Percentiles rank a stretch among this genome's conserved stretches.
Conservation (phyloP, 2,797 vertebrate species). For the Salarias fasciatus region DNA sequence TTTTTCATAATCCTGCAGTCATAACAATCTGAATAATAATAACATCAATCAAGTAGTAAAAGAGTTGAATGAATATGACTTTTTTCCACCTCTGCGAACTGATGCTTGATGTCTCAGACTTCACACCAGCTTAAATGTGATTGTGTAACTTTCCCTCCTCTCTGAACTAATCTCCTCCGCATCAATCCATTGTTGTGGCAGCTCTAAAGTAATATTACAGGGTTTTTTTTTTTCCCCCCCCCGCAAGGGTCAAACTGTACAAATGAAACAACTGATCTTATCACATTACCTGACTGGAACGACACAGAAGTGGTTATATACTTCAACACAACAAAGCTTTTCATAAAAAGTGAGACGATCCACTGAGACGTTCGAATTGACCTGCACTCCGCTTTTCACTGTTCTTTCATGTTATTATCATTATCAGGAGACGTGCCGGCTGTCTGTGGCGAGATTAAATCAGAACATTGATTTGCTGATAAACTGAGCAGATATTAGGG, state of each 20-base stretch:
- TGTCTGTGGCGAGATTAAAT: neutral
- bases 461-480: constrained; percentile 8
- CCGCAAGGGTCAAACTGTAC: constrained; percentile 20
- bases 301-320: neutral
- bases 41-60: too few relatives aligned
- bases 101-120: neutral
- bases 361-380: neutral
- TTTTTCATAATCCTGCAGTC: too few relatives aligned
- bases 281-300: neutral
- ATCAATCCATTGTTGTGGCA: constrained; percentile 4
- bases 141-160: neutral
- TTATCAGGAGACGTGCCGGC: neutral
- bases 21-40: too few relatives aligned
- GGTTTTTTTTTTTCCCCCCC: constrained; percentile 5
- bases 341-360: neutral
- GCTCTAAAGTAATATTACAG: constrained; percentile 3
- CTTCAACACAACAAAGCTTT: neutral
- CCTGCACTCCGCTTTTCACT: neutral
- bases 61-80: too few relatives aligned
- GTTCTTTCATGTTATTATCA: neutral
- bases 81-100: too few relatives aligned
- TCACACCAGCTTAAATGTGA: constrained; percentile 6
- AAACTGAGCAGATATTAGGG: constrained; percentile 1
- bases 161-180: constrained; percentile 7
- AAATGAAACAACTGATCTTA: neutral